Conservation (phyloP, 2,888 invertebrate species). For the Synanthedon vespiformis region DNA sequence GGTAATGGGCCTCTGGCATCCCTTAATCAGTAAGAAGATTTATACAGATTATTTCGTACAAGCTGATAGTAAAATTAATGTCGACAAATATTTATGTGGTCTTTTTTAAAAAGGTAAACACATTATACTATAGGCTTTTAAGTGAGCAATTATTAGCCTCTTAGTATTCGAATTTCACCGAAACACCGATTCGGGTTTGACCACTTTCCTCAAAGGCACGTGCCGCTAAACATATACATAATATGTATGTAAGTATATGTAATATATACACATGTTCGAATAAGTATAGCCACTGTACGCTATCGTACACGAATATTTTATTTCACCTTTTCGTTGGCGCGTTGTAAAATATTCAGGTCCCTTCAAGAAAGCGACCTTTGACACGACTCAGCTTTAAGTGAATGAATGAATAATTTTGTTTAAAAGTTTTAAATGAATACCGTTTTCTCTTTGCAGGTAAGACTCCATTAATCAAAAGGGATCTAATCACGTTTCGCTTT, state of each 20-base stretch:
- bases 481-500: too few relatives aligned
- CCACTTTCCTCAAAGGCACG: constrained; percentile 2
- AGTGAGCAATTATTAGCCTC: not conserved
- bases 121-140: not conserved
- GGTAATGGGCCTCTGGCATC: too few relatives aligned
- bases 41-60: too few relatives aligned
- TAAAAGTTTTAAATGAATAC: constrained; percentile 1
- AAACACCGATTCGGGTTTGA: constrained; percentile 2
- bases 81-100: not conserved
- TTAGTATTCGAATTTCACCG: constrained; percentile 1
- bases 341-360: not conserved
- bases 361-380: constrained; percentile 8
- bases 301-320: not conserved
- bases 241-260: not conserved
- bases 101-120: not conserved
- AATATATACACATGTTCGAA: too few relatives aligned
- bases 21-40: too few relatives aligned
- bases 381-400: constrained; percentile 4
- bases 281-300: not conserved
- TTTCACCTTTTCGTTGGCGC: not conserved
- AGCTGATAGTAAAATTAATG: not conserved
- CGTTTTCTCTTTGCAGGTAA: constrained; percentile 34
- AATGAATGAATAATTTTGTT: constrained; percentile 5
- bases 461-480: constrained; percentile 5
- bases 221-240: not conserved